Evolutionary conservation across 2,113 vertebrate genomes (phyloP).

Genomic region (Corythaixoides concolor): DNA sequence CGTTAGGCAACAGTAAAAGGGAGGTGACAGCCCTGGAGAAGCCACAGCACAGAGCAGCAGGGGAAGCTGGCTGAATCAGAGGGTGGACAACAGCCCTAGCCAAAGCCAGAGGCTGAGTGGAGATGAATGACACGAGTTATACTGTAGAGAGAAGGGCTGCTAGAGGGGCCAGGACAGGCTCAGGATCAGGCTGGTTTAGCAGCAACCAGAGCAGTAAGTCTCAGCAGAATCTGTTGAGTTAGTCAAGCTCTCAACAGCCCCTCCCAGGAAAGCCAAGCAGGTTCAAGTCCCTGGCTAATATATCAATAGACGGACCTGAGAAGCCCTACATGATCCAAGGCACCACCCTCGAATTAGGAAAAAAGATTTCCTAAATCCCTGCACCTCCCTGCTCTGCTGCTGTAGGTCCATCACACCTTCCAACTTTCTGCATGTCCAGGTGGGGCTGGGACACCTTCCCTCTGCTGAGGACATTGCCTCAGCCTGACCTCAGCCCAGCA

Average conservation of each 20-base stretch:
- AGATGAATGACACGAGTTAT: background rate
- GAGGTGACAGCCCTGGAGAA: background rate
- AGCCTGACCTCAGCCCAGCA: background rate
- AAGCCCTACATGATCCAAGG: background rate
- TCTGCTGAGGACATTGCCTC: background rate
- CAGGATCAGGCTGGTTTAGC: background rate
- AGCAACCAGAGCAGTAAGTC: background rate
- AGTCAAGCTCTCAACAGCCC: background rate
- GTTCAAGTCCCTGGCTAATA: background rate
- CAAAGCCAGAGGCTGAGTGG: background rate
- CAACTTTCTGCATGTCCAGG: background rate
- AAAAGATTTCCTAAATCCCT: background rate
- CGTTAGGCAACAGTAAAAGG: background rate
- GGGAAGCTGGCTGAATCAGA: rapidly evolving
- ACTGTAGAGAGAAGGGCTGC: background rate
- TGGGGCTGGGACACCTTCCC: background rate
- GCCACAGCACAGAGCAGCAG: background rate
- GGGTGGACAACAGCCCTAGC: background rate
- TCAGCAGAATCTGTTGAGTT: background rate
- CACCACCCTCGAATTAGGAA: background rate
- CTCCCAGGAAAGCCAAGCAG: background rate
- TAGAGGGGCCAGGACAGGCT: background rate
- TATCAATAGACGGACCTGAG: background rate
- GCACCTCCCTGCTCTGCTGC: background rate
- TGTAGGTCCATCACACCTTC: background rate